Conservation (phyloP, 2,113 vertebrate genomes). For the Puma concolor region DNA sequence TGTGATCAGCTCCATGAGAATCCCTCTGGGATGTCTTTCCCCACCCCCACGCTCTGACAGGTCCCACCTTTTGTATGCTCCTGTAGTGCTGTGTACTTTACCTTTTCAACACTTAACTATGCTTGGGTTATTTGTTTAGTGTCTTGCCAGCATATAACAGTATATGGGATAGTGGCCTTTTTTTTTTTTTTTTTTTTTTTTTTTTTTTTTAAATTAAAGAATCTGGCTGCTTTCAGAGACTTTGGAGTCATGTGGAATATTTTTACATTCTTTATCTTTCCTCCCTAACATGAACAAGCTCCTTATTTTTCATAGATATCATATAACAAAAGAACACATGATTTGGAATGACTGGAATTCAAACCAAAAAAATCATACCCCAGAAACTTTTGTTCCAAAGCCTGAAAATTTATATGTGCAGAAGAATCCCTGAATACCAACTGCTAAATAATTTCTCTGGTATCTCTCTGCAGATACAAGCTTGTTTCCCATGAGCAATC, state of each 20-base stretch:
- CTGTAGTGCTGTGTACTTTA: neutral
- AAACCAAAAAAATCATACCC: slow-evolving; percentile 26
- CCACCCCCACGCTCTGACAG: neutral
- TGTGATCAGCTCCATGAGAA: neutral
- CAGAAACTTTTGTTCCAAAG: slow-evolving; percentile 44
- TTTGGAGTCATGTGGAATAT: slow-evolving; percentile 28
- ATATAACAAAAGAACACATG: slow-evolving; percentile 13
- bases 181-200: neutral
- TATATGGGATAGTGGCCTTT: neutral
- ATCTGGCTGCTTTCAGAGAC: neutral
- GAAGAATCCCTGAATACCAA: slow-evolving; percentile 35
- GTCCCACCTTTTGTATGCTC: neutral
- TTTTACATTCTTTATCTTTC: neutral
- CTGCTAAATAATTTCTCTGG: slow-evolving; percentile 11
- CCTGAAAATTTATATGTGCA: slow-evolving; percentile 22
- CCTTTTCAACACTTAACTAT: neutral
- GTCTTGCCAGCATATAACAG: neutral
- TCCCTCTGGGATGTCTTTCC: neutral
- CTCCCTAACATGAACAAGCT: neutral
- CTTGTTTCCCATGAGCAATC: neutral
- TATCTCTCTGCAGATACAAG: neutral
- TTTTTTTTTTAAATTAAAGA: neutral
- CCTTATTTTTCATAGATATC: neutral
- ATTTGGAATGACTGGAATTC: slow-evolving; percentile 22
- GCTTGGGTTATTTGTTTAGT: slow-evolving; percentile 7